These are phyloP conservation scores for Colostygia pectinataria DNA, from an alignment of 2,888 invertebrate species.

Conservation along the genomic window DNA sequence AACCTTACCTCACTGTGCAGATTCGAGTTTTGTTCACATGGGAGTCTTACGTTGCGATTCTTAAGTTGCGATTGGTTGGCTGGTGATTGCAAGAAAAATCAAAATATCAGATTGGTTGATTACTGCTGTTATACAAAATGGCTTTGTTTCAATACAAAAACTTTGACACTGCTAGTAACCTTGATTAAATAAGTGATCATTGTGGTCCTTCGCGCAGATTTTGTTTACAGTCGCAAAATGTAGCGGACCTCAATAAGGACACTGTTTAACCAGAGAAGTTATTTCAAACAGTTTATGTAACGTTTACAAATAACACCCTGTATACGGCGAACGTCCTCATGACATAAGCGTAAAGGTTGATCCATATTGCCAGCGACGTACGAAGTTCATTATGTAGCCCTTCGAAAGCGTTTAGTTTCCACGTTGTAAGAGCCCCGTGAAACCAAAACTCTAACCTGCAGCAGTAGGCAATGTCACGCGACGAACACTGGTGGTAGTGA, in stretches of 20 bases:
- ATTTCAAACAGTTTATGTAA: no score
- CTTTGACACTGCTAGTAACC: neutral
- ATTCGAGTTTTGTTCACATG: slow-evolving; percentile 14
- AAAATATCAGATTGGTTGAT: neutral
- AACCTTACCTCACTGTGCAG: slow-evolving; percentile 2
- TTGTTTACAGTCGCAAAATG: no score
- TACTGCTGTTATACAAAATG: neutral
- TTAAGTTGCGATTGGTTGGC: neutral
- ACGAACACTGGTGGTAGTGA: neutral
- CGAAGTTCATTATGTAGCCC: no score
- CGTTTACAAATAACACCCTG: no score
- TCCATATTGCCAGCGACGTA: slow-evolving; percentile 1
- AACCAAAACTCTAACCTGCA: slow-evolving; percentile 16
- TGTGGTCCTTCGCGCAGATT: no score
- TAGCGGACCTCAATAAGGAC: no score
- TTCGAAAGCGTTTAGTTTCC: slow-evolving; percentile 11
- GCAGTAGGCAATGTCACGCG: slow-evolving; percentile 2
- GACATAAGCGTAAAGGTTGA: slow-evolving; percentile 11
- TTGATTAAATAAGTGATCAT: neutral
- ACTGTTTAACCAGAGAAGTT: no score
- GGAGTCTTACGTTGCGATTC: neutral
- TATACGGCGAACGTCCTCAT: neutral
- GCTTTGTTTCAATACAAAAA: neutral
- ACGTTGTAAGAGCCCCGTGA: slow-evolving; percentile 6
- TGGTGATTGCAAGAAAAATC: slow-evolving; percentile 1